Evolutionary conservation across 2,113 vertebrate species (phyloP).

Genomic region (Piliocolobus tephrosceles): DNA sequence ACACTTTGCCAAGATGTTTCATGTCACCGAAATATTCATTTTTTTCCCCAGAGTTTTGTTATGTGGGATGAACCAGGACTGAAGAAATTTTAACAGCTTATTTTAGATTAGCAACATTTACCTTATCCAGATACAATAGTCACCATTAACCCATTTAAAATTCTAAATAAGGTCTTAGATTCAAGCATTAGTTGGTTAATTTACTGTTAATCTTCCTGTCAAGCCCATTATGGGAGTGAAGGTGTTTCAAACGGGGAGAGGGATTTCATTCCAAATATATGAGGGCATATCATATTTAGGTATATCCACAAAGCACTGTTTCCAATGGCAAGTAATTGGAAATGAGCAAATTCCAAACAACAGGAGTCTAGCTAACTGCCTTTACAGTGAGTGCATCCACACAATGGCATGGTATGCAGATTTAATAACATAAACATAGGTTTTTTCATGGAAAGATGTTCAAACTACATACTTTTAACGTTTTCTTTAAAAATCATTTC

Average conservation of each 20-base stretch:
- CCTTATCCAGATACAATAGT: neutral
- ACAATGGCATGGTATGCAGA: neutral
- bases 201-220: neutral
- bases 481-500: slow-evolving; percentile 9
- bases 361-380: neutral
- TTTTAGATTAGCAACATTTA: neutral
- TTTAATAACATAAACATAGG: neutral
- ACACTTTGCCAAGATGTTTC: neutral
- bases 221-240: neutral
- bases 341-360: neutral
- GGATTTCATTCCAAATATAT: neutral
- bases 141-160: neutral
- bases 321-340: neutral
- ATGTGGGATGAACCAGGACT: neutral
- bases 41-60: neutral
- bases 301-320: neutral
- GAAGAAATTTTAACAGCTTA: neutral
- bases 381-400: neutral
- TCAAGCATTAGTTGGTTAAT: neutral
- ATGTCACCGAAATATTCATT: neutral
- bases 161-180: neutral
- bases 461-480: neutral
- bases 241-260: neutral
- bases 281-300: neutral
- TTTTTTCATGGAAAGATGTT: neutral